These are phyloP conservation scores for Amblyraja radiata DNA, from an alignment of 2,797 vertebrate species.

Conservation along the genomic window DNA sequence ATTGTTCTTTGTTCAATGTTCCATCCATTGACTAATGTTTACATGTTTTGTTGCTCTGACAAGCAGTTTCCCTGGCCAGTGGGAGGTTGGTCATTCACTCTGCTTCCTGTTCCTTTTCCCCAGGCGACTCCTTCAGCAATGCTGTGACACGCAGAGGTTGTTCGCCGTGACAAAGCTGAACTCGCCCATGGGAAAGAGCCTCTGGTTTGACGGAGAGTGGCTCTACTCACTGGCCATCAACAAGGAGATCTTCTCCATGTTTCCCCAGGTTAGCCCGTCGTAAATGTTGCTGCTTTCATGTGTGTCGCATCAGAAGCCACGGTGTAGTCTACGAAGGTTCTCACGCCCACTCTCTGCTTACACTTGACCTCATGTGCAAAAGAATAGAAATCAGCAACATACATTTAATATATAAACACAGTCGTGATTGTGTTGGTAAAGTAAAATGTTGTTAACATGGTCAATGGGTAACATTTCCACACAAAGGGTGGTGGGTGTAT, in stretches of 20 bases:
- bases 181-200: conserved; percentile 79
- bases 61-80: no score
- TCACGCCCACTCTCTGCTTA: no score
- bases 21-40: no score
- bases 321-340: no score
- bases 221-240: conserved; percentile 83
- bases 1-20: no score
- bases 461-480: no score
- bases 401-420: not conserved
- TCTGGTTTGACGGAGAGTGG: conserved; percentile 93
- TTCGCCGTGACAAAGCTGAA: conserved; percentile 88
- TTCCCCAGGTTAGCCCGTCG: conserved; percentile 70
- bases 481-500: no score
- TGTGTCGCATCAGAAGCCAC: no score
- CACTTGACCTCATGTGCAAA: no score
- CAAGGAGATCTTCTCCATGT: conserved; percentile 78
- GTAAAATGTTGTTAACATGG: not conserved
- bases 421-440: not conserved
- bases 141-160: conserved; percentile 75
- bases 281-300: not conserved
- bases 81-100: not conserved
- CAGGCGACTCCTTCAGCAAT: conserved; percentile 80
- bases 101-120: conserved; percentile 31
- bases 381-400: not conserved
- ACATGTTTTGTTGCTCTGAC: not conserved